Evolutionary conservation across 2,113 vertebrate genomes (phyloP).

Genomic region (Speoplatyrhinus poulsoni): DNA sequence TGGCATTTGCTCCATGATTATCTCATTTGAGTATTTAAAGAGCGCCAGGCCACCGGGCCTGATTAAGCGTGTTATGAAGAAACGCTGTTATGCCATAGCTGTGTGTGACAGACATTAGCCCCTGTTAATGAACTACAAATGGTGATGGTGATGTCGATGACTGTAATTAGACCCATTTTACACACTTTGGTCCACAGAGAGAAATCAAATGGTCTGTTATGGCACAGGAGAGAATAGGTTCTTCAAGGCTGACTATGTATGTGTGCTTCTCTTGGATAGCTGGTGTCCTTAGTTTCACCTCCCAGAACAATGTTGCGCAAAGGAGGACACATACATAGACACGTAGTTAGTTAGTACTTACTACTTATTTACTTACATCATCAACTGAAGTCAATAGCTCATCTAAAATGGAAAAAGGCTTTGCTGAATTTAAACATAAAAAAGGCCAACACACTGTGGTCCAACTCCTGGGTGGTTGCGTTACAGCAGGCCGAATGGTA

Average conservation of each 20-base stretch:
- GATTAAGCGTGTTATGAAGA: slow-evolving; percentile 27
- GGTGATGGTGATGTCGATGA: slow-evolving; percentile 47
- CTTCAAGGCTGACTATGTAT: slow-evolving; percentile 18
- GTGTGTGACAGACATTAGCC: slow-evolving; percentile 38
- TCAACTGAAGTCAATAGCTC: slow-evolving; percentile 33
- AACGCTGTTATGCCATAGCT: slow-evolving; percentile 33
- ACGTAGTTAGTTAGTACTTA: no score
- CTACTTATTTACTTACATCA: no score
- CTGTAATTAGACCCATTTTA: slow-evolving; percentile 50
- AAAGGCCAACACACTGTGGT: no score
- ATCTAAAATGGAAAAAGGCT: slow-evolving; percentile 18
- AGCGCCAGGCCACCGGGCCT: slow-evolving; percentile 14
- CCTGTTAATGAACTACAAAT: slow-evolving; percentile 60
- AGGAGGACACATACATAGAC: neutral
- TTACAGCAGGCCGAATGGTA: no score
- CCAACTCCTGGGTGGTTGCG: no score
- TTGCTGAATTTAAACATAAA: slow-evolving; percentile 13
- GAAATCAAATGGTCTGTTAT: slow-evolving; percentile 43
- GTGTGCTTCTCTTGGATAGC: neutral
- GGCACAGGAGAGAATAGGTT: slow-evolving; percentile 28
- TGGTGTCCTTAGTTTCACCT: neutral
- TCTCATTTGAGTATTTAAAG: slow-evolving; percentile 31
- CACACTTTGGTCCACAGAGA: slow-evolving; percentile 41
- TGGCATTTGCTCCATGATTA: slow-evolving; percentile 45
- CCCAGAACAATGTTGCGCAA: neutral